Evolutionary conservation across 2,888 invertebrate species (phyloP).

Genomic region (Doris montereyensis): DNA sequence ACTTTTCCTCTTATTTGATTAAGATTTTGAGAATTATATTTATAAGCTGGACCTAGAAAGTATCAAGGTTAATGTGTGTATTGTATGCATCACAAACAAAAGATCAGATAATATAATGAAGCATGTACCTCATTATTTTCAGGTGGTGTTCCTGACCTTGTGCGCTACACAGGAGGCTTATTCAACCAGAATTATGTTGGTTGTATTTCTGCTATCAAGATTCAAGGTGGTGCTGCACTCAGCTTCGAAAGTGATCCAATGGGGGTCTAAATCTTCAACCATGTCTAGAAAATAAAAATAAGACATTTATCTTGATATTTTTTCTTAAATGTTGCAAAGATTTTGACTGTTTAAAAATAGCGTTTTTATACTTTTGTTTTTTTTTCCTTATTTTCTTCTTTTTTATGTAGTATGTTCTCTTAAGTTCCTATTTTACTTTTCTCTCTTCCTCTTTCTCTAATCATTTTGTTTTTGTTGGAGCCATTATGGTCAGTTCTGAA

Average conservation of each 20-base stretch:
- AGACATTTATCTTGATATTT: constrained; percentile 7
- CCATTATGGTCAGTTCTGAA: no score
- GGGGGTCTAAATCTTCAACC: constrained; percentile 58
- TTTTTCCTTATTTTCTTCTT: not conserved
- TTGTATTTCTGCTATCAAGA: constrained; percentile 57
- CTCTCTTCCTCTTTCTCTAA: not conserved
- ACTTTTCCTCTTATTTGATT: no score
- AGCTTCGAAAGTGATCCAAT: constrained; percentile 50
- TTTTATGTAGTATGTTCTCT: not conserved
- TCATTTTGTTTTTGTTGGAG: no score
- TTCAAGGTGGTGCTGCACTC: constrained; percentile 53
- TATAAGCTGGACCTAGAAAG: no score
- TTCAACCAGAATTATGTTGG: constrained; percentile 60
- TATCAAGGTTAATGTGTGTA: no score
- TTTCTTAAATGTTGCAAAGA: not conserved
- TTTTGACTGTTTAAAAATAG: no score
- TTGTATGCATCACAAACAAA: no score
- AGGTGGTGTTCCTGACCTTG: constrained; percentile 65
- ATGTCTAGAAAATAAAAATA: constrained; percentile 47
- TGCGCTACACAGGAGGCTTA: constrained; percentile 54
- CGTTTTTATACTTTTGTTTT: no score
- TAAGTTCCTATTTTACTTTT: not conserved
- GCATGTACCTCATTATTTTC: no score
- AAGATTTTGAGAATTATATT: no score
- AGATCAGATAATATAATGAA: no score